A percentile compares a stretch with the other conserved stretches of the same genome.
These are phyloP conservation scores for Alentia gelatinosa DNA, from an alignment of 2,888 invertebrate genomes.

Conservation along the genomic window DNA sequence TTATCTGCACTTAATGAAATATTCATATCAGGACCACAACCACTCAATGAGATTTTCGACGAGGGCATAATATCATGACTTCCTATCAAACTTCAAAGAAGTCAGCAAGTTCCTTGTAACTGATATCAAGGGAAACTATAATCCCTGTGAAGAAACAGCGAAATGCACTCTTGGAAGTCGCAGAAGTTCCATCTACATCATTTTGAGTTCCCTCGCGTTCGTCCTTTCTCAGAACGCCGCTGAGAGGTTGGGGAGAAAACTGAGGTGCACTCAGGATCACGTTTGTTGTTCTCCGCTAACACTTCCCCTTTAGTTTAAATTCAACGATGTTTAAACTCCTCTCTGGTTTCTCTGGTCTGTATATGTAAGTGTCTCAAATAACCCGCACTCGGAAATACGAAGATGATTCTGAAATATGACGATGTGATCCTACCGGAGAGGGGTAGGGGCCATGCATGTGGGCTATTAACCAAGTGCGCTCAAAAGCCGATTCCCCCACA, in stretches of 20 bases:
- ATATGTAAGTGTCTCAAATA: conserved; percentile 13
- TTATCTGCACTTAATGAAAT: too few species aligned
- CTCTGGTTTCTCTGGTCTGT: neutral
- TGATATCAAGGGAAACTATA: neutral
- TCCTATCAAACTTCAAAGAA: too few species aligned
- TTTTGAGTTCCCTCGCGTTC: neutral
- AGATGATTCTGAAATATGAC: neutral
- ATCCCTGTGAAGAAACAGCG: neutral
- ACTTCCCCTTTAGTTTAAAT: conserved; percentile 16
- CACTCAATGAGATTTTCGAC: too few species aligned
- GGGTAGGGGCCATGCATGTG: neutral
- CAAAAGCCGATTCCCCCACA: neutral
- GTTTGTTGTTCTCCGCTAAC: neutral
- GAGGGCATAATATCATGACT: too few species aligned
- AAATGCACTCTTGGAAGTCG: neutral
- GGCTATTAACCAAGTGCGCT: neutral
- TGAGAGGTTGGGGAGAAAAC: too few species aligned
- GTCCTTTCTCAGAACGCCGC: neutral
- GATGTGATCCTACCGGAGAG: neutral
- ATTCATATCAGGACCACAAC: too few species aligned
- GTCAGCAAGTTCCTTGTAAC: too few species aligned
- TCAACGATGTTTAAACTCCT: conserved; percentile 16
- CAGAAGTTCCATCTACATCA: neutral
- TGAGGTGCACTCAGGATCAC: neutral
- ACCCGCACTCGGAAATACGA: neutral